These are phyloP conservation scores for Calameuta filiformis DNA, from an alignment of 2,888 invertebrate species.

Conservation along the genomic window DNA sequence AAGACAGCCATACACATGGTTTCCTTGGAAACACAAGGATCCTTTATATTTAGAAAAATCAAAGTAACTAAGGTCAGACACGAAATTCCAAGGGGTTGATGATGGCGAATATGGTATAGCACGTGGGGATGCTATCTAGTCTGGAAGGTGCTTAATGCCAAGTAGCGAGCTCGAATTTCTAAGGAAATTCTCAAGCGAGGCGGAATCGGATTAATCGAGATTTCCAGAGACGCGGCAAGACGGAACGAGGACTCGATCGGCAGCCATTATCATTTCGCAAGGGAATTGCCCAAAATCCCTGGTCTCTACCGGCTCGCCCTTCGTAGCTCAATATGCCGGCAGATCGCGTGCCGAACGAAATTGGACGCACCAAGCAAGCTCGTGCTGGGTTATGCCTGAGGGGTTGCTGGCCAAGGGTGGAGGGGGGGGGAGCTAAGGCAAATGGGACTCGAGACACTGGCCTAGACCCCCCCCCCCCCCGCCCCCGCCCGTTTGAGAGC, in stretches of 20 bases:
- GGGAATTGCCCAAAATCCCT: not conserved
- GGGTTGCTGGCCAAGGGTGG: slow-evolving; percentile 7
- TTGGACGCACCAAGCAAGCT: slow-evolving; percentile 33
- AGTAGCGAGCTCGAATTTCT: not conserved
- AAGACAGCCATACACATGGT: no score
- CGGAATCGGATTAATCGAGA: not conserved
- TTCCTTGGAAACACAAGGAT: not conserved
- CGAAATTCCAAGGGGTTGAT: no score
- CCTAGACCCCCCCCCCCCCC: slow-evolving; percentile 12
- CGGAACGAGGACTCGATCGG: not conserved
- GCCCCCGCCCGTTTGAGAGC: slow-evolving; percentile 15
- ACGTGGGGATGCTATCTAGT: not conserved
- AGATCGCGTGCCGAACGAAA: slow-evolving; percentile 46
- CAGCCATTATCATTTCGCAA: not conserved
- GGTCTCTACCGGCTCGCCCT: not conserved
- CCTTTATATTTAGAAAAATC: no score
- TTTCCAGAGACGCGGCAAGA: not conserved
- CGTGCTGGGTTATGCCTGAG: not conserved
- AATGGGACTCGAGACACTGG: slow-evolving; percentile 23
- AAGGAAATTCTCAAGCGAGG: not conserved
- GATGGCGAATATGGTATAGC: no score
- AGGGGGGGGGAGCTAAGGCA: slow-evolving; percentile 17
- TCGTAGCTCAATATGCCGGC: slow-evolving; percentile 6
- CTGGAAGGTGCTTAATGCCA: not conserved
- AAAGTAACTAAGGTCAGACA: no score